Conservation (phyloP, 2,797 vertebrate genomes). For the Pipistrellus pygmaeus region DNA sequence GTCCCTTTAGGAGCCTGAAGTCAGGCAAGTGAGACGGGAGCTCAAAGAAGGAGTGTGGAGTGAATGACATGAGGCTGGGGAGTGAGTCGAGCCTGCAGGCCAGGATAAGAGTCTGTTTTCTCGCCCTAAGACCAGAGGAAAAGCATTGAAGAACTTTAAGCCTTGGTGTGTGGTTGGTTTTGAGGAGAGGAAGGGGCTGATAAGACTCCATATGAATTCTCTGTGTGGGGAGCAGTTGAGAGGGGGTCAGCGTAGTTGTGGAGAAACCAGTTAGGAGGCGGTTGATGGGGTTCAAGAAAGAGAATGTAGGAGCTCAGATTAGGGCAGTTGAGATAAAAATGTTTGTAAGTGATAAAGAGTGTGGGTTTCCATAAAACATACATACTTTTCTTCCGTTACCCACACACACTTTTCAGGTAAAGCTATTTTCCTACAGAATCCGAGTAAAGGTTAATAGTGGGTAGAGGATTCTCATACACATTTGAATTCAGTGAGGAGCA, state of each 20-base stretch:
- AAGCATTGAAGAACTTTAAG: not conserved
- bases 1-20: not conserved
- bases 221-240: not conserved
- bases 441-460: constrained; percentile 4
- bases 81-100: not conserved
- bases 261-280: not conserved
- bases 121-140: not conserved
- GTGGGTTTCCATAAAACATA: not conserved
- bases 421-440: constrained; percentile 36
- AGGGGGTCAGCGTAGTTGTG: not conserved
- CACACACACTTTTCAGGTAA: not conserved
- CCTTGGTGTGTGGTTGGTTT: not conserved
- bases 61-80: not conserved
- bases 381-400: not conserved
- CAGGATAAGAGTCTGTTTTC: not conserved
- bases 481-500: constrained; percentile 27
- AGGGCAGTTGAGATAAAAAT: not conserved
- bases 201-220: not conserved
- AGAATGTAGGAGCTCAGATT: not conserved
- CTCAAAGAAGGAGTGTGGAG: no score
- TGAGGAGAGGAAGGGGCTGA: not conserved
- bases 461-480: not conserved
- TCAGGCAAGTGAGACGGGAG: not conserved
- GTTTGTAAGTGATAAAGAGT: not conserved
- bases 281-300: not conserved